A percentile compares a stretch with the other conserved stretches of the same genome.
These are phyloP conservation scores for Rhagonycha fulva DNA, from an alignment of 2,888 invertebrate species.

Conservation along the genomic window DNA sequence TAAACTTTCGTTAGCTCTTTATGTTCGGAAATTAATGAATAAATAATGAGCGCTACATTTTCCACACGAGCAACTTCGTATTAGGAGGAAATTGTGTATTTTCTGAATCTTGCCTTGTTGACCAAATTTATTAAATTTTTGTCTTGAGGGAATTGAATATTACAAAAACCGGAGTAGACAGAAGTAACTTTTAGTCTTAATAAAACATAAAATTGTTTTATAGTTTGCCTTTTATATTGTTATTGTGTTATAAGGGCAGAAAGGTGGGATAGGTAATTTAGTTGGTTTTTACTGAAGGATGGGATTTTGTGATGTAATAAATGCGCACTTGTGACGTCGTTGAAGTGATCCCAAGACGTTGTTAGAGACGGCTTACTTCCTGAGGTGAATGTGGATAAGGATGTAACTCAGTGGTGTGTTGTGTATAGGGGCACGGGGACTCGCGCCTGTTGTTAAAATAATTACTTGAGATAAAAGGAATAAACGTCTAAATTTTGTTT, in stretches of 20 bases:
- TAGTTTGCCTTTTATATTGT: background rate
- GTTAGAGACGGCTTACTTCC: constrained; percentile 16
- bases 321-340: constrained; percentile 1
- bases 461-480: no score
- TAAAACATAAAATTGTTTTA: background rate
- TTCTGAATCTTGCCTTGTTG: no score
- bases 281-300: background rate
- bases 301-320: background rate
- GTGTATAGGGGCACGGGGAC: no score
- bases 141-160: background rate
- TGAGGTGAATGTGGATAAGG: constrained; percentile 13
- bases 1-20: background rate
- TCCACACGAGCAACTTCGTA: background rate
- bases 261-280: background rate
- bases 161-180: background rate
- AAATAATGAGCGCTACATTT: background rate
- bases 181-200: background rate
- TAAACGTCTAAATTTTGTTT: no score
- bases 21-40: background rate
- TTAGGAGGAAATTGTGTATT: background rate
- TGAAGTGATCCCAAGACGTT: background rate
- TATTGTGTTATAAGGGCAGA: background rate
- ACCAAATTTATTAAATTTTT: background rate
- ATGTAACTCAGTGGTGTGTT: constrained; percentile 11
- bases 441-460: no score